A percentile compares a stretch with the other conserved stretches of the same genome.
Conservation (phyloP, 2,888 invertebrate species). For the Disparrhopalites patrizii region DNA sequence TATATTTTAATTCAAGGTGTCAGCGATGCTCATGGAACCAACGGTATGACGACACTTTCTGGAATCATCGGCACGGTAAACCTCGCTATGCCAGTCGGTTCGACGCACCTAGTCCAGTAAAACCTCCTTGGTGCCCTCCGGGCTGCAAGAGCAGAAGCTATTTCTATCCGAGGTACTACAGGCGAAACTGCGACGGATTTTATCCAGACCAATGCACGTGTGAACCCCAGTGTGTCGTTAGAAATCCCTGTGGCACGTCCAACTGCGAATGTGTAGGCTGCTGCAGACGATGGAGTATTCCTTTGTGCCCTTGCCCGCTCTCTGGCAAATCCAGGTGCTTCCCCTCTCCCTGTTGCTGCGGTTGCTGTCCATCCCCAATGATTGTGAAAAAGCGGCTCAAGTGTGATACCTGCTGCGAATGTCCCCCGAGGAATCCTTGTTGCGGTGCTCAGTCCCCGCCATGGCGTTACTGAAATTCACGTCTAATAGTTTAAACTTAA, state of each 20-base stretch:
- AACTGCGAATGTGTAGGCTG: neutral
- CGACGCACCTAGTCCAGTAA: neutral
- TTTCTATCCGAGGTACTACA: neutral
- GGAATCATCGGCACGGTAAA: neutral
- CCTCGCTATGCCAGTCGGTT: neutral
- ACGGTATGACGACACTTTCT: neutral
- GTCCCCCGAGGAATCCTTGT: too few species aligned
- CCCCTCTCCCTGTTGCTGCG: neutral
- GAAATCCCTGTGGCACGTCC: neutral
- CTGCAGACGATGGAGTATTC: conserved; percentile 1
- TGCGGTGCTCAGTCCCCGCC: neutral
- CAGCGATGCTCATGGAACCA: neutral
- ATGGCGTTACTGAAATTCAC: neutral
- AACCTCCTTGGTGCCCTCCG: conserved; percentile 8
- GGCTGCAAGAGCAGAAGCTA: neutral
- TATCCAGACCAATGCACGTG: neutral
- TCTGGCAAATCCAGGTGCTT: neutral
- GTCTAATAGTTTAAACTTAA: too few species aligned
- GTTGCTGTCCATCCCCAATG: neutral
- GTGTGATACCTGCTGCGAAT: neutral
- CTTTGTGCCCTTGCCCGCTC: conserved; percentile 6
- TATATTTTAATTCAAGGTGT: neutral
- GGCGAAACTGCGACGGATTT: neutral
- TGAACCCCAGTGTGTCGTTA: neutral
- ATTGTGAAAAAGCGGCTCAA: neutral